A percentile compares a stretch with the other conserved stretches of the same genome.
Conservation (phyloP, 2,888 invertebrate genomes). For the Sarcophaga caerulescens region DNA sequence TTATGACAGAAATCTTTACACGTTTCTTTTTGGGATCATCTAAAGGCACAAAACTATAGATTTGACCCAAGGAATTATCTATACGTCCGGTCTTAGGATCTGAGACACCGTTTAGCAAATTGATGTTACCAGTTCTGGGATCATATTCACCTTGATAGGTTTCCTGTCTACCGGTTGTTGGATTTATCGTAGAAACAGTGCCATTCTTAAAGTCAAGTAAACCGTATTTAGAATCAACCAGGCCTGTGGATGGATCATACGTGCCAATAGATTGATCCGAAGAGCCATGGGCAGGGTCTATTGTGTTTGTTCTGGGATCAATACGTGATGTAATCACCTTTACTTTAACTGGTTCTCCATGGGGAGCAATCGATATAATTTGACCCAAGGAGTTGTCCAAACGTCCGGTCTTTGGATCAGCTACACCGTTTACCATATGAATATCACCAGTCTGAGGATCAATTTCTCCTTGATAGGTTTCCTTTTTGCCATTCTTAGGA, state of each 20-base stretch:
- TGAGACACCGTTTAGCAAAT: constrained; percentile 82
- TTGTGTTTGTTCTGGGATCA: constrained; percentile 48
- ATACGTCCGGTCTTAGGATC: constrained; percentile 83
- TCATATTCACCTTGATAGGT: constrained; percentile 86
- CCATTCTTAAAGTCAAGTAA: constrained; percentile 86
- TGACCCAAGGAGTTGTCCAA: constrained; percentile 86
- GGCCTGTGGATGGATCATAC: constrained; percentile 76
- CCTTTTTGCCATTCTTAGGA: constrained; percentile 84
- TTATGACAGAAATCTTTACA: constrained; percentile 89
- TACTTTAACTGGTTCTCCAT: constrained; percentile 86
- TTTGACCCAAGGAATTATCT: constrained; percentile 86
- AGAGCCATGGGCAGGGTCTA: constrained; percentile 63
- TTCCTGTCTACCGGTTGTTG: constrained; percentile 84
- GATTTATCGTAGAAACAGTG: constrained; percentile 84
- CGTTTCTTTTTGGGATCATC: constrained; percentile 83
- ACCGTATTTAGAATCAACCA: constrained; percentile 84
- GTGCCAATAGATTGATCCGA: constrained; percentile 72
- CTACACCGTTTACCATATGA: constrained; percentile 84
- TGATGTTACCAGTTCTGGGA: constrained; percentile 84
- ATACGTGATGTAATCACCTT: constrained; percentile 43
- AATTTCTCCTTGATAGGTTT: constrained; percentile 84
- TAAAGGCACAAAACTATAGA: constrained; percentile 85
- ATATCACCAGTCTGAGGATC: constrained; percentile 87
- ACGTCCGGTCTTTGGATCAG: constrained; percentile 86
- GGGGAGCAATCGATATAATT: constrained; percentile 85